A percentile compares a stretch with the other conserved stretches of the same genome.
Evolutionary conservation across 2,113 vertebrate species (phyloP).

Genomic region (Passer domesticus): DNA sequence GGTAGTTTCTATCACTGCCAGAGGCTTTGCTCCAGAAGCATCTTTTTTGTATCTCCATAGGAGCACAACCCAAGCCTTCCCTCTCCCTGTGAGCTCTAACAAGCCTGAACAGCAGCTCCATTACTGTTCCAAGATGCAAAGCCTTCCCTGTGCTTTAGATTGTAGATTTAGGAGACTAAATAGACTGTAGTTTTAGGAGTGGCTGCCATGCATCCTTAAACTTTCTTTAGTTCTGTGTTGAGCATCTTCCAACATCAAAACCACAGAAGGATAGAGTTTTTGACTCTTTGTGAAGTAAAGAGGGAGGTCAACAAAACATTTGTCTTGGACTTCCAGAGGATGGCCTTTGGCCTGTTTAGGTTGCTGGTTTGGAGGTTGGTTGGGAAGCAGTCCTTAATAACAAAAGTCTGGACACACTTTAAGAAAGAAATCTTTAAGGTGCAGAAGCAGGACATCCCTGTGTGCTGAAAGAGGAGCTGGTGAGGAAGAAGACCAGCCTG

Average conservation of each 20-base stretch:
- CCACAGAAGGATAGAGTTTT: rapidly evolving
- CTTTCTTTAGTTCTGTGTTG: neutral
- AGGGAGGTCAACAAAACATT: neutral
- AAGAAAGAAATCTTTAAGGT: neutral
- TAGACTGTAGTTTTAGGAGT: neutral
- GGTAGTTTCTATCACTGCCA: neutral
- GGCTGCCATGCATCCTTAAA: neutral
- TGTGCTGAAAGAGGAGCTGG: neutral
- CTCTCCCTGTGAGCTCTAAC: neutral
- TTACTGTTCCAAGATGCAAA: neutral
- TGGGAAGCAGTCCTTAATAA: neutral
- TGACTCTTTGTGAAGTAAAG: neutral
- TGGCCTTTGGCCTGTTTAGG: neutral
- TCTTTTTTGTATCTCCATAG: neutral
- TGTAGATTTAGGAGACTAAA: neutral
- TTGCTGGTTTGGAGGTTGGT: neutral
- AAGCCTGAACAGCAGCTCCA: neutral
- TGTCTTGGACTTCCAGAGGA: neutral
- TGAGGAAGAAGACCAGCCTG: neutral
- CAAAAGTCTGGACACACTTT: neutral
- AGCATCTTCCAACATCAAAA: neutral
- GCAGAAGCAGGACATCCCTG: neutral
- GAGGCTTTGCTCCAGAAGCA: neutral
- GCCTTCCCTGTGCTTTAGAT: neutral
- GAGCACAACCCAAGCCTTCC: neutral